These are phyloP conservation scores for Heliconius aoede DNA, from an alignment of 2,888 invertebrate genomes.

Conservation along the genomic window DNA sequence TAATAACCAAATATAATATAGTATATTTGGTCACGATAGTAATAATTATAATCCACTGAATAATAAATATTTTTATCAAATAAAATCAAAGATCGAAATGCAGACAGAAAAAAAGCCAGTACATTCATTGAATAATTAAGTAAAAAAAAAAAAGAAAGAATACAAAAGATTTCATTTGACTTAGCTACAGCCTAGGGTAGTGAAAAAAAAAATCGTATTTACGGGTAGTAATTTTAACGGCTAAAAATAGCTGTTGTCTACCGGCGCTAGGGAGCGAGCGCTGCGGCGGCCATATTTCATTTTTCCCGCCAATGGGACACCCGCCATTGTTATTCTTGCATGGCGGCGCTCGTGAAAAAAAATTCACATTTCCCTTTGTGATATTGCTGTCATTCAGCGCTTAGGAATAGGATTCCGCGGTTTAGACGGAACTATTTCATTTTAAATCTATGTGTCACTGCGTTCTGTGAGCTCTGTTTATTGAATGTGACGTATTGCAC, in stretches of 20 bases:
- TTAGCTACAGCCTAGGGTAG: not conserved
- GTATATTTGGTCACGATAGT: too few relatives aligned
- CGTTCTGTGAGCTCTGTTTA: not conserved
- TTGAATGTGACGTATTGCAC: not conserved
- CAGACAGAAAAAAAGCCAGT: too few relatives aligned
- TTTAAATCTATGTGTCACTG: not conserved
- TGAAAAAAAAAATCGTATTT: slow-evolving; percentile 31
- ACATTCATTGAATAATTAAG: not conserved
- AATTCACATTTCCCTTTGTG: slow-evolving; percentile 49
- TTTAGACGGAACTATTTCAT: slow-evolving; percentile 25
- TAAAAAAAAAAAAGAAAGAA: not conserved
- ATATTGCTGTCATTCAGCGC: slow-evolving; percentile 40
- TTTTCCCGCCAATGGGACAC: slow-evolving; percentile 64
- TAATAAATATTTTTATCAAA: not conserved
- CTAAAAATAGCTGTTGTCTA: slow-evolving; percentile 43
- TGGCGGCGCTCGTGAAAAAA: slow-evolving; percentile 57
- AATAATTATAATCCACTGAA: not conserved
- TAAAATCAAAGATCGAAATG: not conserved
- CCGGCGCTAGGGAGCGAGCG: slow-evolving; percentile 44
- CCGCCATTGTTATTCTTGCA: slow-evolving; percentile 66
- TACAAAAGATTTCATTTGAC: slow-evolving; percentile 8
- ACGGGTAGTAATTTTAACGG: slow-evolving; percentile 35
- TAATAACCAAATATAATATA: too few relatives aligned
- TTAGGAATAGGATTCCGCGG: slow-evolving; percentile 39
- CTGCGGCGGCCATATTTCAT: slow-evolving; percentile 72